These are phyloP conservation scores for Echinarachnius parma DNA, from an alignment of 53 echinoderm and acorn worm species.

Conservation along the genomic window DNA sequence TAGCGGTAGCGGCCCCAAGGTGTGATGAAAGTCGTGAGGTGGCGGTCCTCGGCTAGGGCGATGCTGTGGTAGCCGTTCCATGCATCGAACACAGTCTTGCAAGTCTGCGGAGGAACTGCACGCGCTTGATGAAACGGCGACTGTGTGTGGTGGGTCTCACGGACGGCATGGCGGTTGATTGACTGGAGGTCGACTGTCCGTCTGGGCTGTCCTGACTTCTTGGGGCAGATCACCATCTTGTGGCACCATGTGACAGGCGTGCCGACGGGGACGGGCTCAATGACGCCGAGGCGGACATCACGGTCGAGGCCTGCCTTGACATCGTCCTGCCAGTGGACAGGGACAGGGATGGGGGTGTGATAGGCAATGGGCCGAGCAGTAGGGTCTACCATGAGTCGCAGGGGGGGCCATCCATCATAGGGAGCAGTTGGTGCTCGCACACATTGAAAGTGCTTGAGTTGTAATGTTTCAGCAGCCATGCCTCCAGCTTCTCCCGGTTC, in stretches of 20 bases:
- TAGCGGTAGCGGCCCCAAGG: conserved; percentile 29
- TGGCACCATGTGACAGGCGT: conserved; percentile 17
- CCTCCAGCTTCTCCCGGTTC: conserved; percentile 2
- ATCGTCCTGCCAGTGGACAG: background rate
- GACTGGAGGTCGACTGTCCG: conserved; percentile 9
- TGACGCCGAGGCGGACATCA: no score
- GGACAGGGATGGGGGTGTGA: background rate
- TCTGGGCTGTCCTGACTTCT: background rate
- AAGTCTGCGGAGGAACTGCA: conserved; percentile 19
- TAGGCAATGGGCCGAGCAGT: conserved; percentile 7
- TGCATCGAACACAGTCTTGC: conserved; percentile 36
- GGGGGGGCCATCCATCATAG: conserved; percentile 15
- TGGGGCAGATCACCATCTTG: conserved; percentile 11
- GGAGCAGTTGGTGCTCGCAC: conserved; percentile 12
- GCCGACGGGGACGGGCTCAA: no score
- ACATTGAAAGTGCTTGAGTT: conserved; percentile 24
- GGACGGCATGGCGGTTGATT: background rate
- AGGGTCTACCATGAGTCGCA: conserved; percentile 16
- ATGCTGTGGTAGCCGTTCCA: conserved; percentile 29
- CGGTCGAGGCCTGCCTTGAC: background rate
- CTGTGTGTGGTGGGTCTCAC: background rate
- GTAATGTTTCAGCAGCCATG: conserved; percentile 18
- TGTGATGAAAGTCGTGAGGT: conserved; percentile 33
- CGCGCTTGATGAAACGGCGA: conserved; percentile 48
- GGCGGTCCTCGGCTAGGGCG: background rate